Evolutionary conservation across 1,140 invertebrate genomes (phyloP).

Genomic region (Tribolium madens): DNA sequence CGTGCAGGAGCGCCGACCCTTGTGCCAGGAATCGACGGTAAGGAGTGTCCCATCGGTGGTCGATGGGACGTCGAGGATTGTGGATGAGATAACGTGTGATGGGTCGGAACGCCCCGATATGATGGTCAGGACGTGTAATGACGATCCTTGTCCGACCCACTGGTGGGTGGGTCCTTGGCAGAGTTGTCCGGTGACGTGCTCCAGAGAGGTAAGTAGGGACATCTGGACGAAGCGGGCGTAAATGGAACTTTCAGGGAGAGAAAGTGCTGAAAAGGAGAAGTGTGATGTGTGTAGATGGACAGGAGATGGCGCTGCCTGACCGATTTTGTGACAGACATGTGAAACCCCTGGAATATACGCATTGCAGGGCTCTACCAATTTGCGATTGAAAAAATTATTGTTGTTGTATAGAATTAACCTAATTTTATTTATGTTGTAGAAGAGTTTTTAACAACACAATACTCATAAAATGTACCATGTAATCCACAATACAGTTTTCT

Average conservation of each 20-base stretch:
- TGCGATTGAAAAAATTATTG: constrained; percentile 64
- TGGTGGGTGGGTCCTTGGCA: constrained; percentile 89
- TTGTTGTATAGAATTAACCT: constrained; percentile 15
- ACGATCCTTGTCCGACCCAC: constrained; percentile 78
- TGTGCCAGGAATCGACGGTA: constrained; percentile 75
- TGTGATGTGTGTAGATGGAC: constrained; percentile 80
- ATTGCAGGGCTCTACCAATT: constrained; percentile 72
- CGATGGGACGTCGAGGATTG: constrained; percentile 66
- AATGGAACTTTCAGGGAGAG: constrained; percentile 61
- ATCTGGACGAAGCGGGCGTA: not conserved
- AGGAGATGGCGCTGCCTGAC: constrained; percentile 78
- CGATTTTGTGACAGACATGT: constrained; percentile 71
- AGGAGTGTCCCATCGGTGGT: constrained; percentile 62
- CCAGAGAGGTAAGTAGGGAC: constrained; percentile 60
- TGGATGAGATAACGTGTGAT: constrained; percentile 77
- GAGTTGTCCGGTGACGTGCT: constrained; percentile 82
- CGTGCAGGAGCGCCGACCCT: constrained; percentile 72
- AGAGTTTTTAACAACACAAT: constrained; percentile 15
- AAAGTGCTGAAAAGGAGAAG: constrained; percentile 73
- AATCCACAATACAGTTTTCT: not conserved
- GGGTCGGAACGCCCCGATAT: constrained; percentile 71
- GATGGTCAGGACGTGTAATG: constrained; percentile 74
- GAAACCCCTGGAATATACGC: constrained; percentile 73
- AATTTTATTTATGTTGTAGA: constrained; percentile 12
- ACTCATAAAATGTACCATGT: constrained; percentile 22